A percentile compares a stretch with the other conserved stretches of the same genome.
phyloP scores from a whole-genome alignment of 2,797 vertebrate species.

The Distichodus sexfasciatus region DNA sequence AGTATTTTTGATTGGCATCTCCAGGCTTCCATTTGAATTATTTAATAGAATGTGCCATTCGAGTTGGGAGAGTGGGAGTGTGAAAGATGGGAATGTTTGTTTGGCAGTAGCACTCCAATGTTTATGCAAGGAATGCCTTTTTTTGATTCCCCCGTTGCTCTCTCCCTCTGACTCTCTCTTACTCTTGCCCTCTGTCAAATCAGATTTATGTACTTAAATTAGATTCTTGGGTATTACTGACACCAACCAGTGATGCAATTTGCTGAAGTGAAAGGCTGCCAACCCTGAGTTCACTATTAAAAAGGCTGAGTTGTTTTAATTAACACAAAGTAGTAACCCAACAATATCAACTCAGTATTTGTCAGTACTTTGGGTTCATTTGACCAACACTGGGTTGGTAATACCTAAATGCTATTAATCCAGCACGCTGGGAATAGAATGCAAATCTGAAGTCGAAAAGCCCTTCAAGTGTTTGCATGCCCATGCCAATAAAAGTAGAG shows the following conservation, averaged over 20 bases:
- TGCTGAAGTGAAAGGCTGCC: neutral
- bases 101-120: conserved; percentile 10
- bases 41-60: conserved; percentile 72
- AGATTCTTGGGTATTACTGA: neutral
- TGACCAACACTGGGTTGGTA: too few species aligned
- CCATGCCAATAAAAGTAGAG: too few species aligned
- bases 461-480: too few species aligned
- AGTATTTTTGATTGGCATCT: conserved; percentile 82
- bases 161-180: conserved; percentile 22
- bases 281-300: neutral
- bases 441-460: too few species aligned
- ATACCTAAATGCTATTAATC: too few species aligned
- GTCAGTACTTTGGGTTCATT: too few species aligned
- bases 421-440: too few species aligned
- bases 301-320: too few species aligned
- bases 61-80: conserved; percentile 1
- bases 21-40: conserved; percentile 79
- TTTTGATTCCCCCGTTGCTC: conserved; percentile 29
- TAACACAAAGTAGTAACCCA: too few species aligned
- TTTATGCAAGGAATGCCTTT: conserved; percentile 45
- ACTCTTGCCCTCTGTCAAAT: neutral
- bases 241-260: neutral
- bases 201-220: neutral
- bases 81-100: conserved; percentile 29
- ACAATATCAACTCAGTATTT: too few species aligned